These are phyloP conservation scores for Urocitellus parryii DNA, from an alignment of 2,113 vertebrate species.

Conservation along the genomic window DNA sequence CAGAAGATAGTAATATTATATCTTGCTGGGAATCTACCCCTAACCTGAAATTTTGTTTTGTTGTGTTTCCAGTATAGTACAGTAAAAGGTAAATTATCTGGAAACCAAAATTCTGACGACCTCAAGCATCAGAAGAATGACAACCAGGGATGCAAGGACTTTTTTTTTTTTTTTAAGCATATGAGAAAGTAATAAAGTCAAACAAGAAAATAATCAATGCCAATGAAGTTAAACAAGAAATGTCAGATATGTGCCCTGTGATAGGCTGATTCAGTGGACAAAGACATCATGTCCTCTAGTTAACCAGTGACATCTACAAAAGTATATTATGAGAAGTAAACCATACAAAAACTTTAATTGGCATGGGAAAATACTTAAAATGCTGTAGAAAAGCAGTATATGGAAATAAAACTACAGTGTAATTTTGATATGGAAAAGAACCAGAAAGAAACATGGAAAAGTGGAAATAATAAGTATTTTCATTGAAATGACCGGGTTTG, in stretches of 20 bases:
- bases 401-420: slow-evolving; percentile 1
- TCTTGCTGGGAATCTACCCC: not conserved
- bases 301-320: not conserved
- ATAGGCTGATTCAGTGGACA: not conserved
- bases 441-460: not conserved
- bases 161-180: not conserved
- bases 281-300: slow-evolving; percentile 12
- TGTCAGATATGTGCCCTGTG: not conserved
- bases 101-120: slow-evolving; percentile 61
- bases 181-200: not conserved
- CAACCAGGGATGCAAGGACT: slow-evolving; percentile 56
- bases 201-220: not conserved
- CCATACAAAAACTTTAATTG: not conserved
- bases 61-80: slow-evolving; percentile 26
- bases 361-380: not conserved
- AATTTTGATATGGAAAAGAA: not conserved
- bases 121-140: slow-evolving; percentile 24
- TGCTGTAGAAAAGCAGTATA: slow-evolving; percentile 28
- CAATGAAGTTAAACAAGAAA: not conserved
- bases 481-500: slow-evolving; percentile 25
- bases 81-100: slow-evolving; percentile 55
- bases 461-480: slow-evolving; percentile 26
- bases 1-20: not conserved
- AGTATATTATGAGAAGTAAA: not conserved
- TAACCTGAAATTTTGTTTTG: slow-evolving; percentile 35